Evolutionary conservation across 2,797 vertebrate species (phyloP), one percentile per base, ranked within the genome.

Genomic region (Cichlasoma orientale): DNA sequence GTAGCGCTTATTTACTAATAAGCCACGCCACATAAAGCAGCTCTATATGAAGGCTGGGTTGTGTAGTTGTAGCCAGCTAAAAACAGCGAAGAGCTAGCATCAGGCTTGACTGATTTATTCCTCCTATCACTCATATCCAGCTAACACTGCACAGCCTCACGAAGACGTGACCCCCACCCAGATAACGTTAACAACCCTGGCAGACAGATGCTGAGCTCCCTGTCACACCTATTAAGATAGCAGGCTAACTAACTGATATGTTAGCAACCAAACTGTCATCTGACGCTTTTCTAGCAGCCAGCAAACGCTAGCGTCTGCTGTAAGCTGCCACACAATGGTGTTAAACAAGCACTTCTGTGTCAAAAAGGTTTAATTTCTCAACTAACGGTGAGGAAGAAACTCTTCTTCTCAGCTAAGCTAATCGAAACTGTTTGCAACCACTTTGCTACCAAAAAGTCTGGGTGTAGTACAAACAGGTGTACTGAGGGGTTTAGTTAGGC

Each of bases 381-480:
- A 82, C 41, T 53, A 47, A 59, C 72, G 31, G 23, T 59, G 47
- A 82, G 58, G 52, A 29, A 56, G 21, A 31, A 73, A 82, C 80
- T 83, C 82, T 29, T 56, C 70, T 59, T 73, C 69, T 36, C 44
- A 78, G 31, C 41, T 21, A 12, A 77, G 84, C 84, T 77, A 78
- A 80, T 54, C 66, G 75, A 86, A 80, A 89, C 83, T 82, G 82
- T 80, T 82, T 61, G 53, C 57, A 77, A 86, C 44, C 78, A 91
- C 82, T 91, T 84, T 88, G 72, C 41, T 55, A 80, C 12, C 57
- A 63, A 73, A 50, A 85, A 90, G 82, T 86, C 66, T 84, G 75
- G n/a, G 61, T 68, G 44, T 73, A 16, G 41, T 16, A 61, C 58
- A 81, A 56, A 25, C 58, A 58, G 72, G 31, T 82, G 73, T 33